Conservation (phyloP, 2,797 vertebrate species). For the Pelobates cultripes region DNA sequence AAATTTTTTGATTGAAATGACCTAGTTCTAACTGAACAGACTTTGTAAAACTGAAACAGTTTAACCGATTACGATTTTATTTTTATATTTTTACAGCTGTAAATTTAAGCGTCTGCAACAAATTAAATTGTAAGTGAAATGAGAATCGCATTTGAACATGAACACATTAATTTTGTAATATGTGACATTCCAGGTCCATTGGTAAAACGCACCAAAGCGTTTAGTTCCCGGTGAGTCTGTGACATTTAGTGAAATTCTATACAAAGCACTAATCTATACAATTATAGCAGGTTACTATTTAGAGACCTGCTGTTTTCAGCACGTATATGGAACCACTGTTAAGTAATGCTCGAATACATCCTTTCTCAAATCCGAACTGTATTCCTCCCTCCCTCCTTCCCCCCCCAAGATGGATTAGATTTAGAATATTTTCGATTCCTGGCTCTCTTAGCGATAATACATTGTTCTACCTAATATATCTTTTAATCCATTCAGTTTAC, state of each 20-base stretch:
- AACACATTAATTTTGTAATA: background rate
- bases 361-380: background rate
- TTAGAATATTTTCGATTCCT: background rate
- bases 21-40: no score
- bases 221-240: conserved; percentile 37
- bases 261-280: background rate
- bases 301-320: background rate
- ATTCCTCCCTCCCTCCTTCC: background rate
- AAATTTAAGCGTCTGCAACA: background rate
- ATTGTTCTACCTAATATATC: background rate
- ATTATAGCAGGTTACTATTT: conserved; percentile 13
- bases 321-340: background rate
- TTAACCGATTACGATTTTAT: background rate
- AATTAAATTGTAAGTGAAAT: background rate
- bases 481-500: conserved; percentile 25
- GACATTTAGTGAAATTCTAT: conserved; percentile 13
- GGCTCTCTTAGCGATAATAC: background rate
- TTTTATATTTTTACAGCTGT: background rate
- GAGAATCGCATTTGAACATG: background rate
- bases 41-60: no score
- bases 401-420: background rate
- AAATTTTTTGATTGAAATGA: no score
- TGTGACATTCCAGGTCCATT: background rate
- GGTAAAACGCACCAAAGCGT: conserved; percentile 42
- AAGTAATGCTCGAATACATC: background rate